These are phyloP conservation scores for Aphrophora alni DNA, from an alignment of 2,888 invertebrate species.

Conservation along the genomic window DNA sequence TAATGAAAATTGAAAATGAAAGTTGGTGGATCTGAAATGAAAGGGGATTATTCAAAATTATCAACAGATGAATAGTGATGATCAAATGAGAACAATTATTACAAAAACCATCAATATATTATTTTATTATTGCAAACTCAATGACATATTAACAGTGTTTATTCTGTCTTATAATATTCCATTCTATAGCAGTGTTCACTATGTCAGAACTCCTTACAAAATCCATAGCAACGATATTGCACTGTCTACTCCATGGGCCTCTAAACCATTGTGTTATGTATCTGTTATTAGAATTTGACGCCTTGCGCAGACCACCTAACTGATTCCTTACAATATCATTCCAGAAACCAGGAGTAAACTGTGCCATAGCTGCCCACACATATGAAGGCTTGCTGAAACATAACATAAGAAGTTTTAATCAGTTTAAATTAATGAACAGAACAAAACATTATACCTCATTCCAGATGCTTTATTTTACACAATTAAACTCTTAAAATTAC, in stretches of 20 bases:
- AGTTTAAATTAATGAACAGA: not conserved
- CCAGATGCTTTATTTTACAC: too few species aligned
- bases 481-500: too few species aligned
- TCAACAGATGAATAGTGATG: too few species aligned
- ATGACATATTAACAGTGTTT: not conserved
- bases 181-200: conserved; percentile 49
- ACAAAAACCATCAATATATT: too few species aligned
- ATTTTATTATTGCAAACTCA: too few species aligned
- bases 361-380: conserved; percentile 72
- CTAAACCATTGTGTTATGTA: conserved; percentile 72
- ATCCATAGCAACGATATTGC: conserved; percentile 55
- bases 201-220: conserved; percentile 51
- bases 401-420: not conserved
- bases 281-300: conserved; percentile 72
- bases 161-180: conserved; percentile 10
- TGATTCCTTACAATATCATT: conserved; percentile 60
- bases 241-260: conserved; percentile 69
- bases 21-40: too few species aligned
- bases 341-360: conserved; percentile 70
- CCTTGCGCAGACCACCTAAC: conserved; percentile 62
- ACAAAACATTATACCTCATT: too few species aligned
- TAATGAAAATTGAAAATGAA: too few species aligned
- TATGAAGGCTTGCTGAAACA: conserved; percentile 1
- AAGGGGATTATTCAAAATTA: too few species aligned
- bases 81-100: too few species aligned